Percentiles rank a stretch among this genome's conserved stretches.
These are phyloP conservation scores for Paratrypauchen microcephalus DNA, from an alignment of 2,797 vertebrate genomes.

Conservation along the genomic window DNA sequence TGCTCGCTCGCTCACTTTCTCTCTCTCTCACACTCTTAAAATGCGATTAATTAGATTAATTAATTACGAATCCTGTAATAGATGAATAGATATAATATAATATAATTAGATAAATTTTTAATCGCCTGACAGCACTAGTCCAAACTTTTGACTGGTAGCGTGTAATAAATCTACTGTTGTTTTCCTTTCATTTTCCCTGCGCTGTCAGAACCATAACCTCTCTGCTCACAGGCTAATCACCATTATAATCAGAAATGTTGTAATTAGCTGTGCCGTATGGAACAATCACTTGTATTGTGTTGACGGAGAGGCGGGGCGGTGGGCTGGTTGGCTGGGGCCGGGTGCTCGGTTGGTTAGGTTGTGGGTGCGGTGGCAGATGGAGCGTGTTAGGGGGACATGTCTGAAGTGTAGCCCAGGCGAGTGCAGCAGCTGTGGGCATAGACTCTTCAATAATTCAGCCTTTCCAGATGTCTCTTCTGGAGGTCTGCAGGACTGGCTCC, in stretches of 20 bases:
- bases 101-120: no score
- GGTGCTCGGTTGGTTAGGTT: slow-evolving; percentile 64
- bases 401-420: slow-evolving; percentile 71
- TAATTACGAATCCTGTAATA: no score
- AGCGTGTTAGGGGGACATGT: slow-evolving; percentile 71
- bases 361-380: slow-evolving; percentile 68
- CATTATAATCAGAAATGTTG: slow-evolving; percentile 70
- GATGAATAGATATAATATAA: no score
- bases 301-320: slow-evolving; percentile 63
- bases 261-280: slow-evolving; percentile 65
- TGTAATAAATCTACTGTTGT: no score
- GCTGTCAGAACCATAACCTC: slow-evolving; percentile 33
- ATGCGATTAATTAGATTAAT: no score
- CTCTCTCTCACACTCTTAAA: no score
- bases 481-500: slow-evolving; percentile 46
- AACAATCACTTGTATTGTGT: slow-evolving; percentile 58
- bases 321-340: slow-evolving; percentile 34
- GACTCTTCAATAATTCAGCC: slow-evolving; percentile 79
- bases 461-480: slow-evolving; percentile 74
- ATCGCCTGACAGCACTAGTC: no score
- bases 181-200: slow-evolving; percentile 47
- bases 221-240: slow-evolving; percentile 61
- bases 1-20: no score
- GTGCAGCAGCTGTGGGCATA: slow-evolving; percentile 70
- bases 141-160: no score